Base-by-base conservation (phyloP, 2,888 invertebrate species). In the Candidula unifasciata region DNA sequence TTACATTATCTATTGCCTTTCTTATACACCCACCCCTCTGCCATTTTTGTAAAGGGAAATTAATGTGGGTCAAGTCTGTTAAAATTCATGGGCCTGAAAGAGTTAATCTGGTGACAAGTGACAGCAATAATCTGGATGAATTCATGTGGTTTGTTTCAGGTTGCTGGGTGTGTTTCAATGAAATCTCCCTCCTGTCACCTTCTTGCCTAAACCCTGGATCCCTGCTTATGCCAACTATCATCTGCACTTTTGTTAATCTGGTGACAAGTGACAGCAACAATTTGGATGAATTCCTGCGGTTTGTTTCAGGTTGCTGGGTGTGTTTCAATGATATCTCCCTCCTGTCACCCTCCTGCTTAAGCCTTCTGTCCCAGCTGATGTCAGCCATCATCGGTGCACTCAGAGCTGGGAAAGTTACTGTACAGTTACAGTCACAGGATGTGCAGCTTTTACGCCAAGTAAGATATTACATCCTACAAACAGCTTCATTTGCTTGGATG, bases 151-250 rank as follows among this genome's bases (percentile, higher is more conserved):
- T n/a, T 52, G 52, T 74, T 79, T 18, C 85, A 92, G 93, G 93
- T 10, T 90, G 90, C 82, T 93, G 93, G 93, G 88, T 93, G 0
- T 90, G 91, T 66, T 92, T 93, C 86, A 93, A 91, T 87, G 90
- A 91, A 83, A 86, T 93, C 27, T 90, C 90, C 86, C 87, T 87
- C 60, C 87, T 93, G 3, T 74, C 86, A 18, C 90, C 91, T 0
- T 86, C 91, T 0, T 91, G 92, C 6, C 87, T 93, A 78, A 92
- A 92, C 82, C 90, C 92, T 33, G 90, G 92, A 74, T 89, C 92
- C 18, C 92, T 92, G 87, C 89, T 93, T 1, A 89, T 93, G 80
- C 82, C 89, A 21, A 87, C 91, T 2, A 90, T 92, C 24, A 88
- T 91, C n/a, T n/a, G n/a, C n/a, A n/a, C n/a, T 44, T 44, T 44